Base-by-base conservation (phyloP, 2,113 vertebrate species). In the Hippocampus barbouri region DNA sequence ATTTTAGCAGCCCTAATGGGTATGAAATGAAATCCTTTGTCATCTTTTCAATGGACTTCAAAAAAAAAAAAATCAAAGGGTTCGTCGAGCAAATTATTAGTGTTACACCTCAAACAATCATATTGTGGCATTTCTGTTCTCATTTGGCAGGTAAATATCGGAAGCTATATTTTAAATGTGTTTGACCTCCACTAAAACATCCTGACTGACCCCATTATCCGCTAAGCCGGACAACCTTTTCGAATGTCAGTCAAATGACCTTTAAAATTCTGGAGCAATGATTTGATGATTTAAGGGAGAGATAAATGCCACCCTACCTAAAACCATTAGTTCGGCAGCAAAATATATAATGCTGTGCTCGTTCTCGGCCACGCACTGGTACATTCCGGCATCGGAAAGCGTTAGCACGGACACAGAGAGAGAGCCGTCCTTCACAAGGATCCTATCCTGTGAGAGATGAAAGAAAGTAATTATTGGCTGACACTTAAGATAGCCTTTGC, bases 311-410 rank as follows among this genome's bases (percentile, higher is more conserved):
- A 84, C 74, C 94, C 93, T 94, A 97, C 96, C 96, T 82, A 96
- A 76, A 85, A 97, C 95, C 80, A 93, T 93, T 80, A 97, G 95
- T 80, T 97, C 94, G 41, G 96, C 95, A 70, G 92, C 94, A 6
- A 95, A 94, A 81, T 94, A 95, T 86, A 96, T 93, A 66, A 94
- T 88, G 11, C 96, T 95, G 8, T 97, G 95, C 85, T 96, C 95
- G 87, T 98, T 97, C 89, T 97, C 95, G 2, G 95, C 96, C 87
- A 97, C 89, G 84, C 96, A 97, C 43, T 96, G 95, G 92, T 97
- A 98, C 93, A 95, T 95, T 83, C 95, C 96, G 70, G 94, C 94
- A 79, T 98, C 96, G 53, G 93, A 93, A 73, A 96, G 90, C 30
- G 93, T 95, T 84, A 98, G 91, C 77, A 87, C 91, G 12, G 91